These are phyloP conservation scores for Sphaeramia orbicularis DNA, from an alignment of 2,797 vertebrate species.

Conservation along the genomic window DNA sequence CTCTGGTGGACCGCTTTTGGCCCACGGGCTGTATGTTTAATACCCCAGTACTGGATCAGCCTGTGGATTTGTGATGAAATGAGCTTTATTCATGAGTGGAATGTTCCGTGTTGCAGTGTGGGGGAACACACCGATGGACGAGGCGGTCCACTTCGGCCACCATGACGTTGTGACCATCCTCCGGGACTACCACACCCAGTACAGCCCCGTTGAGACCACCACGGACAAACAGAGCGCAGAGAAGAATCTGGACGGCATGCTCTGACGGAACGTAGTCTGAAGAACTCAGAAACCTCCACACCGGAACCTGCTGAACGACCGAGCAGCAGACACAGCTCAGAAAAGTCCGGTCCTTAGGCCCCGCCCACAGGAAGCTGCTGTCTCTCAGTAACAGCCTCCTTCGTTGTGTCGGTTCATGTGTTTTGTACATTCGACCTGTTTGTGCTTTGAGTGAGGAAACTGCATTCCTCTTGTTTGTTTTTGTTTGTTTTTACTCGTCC, in stretches of 20 bases:
- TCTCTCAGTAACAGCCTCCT: conserved; percentile 28
- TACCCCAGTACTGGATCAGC: too few species aligned
- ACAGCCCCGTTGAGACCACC: conserved; percentile 83
- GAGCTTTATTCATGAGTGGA: not conserved
- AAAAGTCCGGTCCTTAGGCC: too few species aligned
- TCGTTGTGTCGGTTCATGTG: conserved; percentile 39
- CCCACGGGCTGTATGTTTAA: too few species aligned
- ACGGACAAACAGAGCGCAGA: conserved; percentile 89
- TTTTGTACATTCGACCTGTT: conserved; percentile 42
- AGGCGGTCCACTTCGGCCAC: conserved; percentile 98
- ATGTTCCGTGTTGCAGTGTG: conserved; percentile 84
- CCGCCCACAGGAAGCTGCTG: not conserved
- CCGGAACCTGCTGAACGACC: not conserved
- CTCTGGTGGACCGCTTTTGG: too few species aligned
- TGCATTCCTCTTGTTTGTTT: not conserved
- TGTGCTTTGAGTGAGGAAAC: conserved; percentile 6
- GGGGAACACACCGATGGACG: conserved; percentile 99
- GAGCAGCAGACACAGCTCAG: not conserved
- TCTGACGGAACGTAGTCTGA: conserved; percentile 75
- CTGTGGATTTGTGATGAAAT: too few species aligned
- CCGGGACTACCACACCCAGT: conserved; percentile 93
- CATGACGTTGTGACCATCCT: conserved; percentile 97
- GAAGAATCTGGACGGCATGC: conserved; percentile 95
- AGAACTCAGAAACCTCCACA: not conserved
- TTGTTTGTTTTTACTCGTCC: conserved; percentile 8